These are phyloP conservation scores for Siderastrea radians DNA, from an alignment of 92 coral and sea anemone genomes.

Conservation along the genomic window DNA sequence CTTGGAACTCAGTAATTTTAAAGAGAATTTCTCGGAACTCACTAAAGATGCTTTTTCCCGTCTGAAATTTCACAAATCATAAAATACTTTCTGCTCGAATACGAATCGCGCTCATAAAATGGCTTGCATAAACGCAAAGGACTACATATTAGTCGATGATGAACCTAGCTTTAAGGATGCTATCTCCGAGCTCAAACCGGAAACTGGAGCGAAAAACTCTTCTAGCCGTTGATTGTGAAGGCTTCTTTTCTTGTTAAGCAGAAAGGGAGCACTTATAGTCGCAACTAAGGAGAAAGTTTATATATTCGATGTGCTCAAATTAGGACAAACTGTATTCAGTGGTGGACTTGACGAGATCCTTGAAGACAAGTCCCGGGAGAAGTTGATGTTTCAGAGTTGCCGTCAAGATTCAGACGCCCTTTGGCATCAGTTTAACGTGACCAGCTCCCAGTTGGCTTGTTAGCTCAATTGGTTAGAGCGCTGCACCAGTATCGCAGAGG, in stretches of 20 bases:
- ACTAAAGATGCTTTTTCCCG: neutral
- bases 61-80: no score
- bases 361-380: constrained; percentile 71
- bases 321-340: constrained; percentile 67
- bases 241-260: constrained; percentile 34
- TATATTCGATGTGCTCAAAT: constrained; percentile 71
- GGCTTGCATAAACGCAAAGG: neutral
- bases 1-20: no score
- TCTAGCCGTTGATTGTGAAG: constrained; percentile 86
- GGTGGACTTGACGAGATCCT: constrained; percentile 79
- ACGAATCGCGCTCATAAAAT: neutral
- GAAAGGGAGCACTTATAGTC: constrained; percentile 47
- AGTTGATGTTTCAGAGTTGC: constrained; percentile 70
- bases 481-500: no score
- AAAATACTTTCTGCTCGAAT: neutral
- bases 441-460: no score
- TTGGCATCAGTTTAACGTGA: constrained; percentile 72
- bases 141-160: neutral
- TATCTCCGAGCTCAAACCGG: constrained; percentile 56
- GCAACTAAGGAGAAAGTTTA: constrained; percentile 79
- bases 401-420: constrained; percentile 83
- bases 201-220: constrained; percentile 39
- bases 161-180: neutral
- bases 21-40: neutral
- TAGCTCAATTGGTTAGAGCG: no score